These are phyloP conservation scores for Muricea muricata DNA, from an alignment of 92 coral and sea anemone species.

Conservation along the genomic window DNA sequence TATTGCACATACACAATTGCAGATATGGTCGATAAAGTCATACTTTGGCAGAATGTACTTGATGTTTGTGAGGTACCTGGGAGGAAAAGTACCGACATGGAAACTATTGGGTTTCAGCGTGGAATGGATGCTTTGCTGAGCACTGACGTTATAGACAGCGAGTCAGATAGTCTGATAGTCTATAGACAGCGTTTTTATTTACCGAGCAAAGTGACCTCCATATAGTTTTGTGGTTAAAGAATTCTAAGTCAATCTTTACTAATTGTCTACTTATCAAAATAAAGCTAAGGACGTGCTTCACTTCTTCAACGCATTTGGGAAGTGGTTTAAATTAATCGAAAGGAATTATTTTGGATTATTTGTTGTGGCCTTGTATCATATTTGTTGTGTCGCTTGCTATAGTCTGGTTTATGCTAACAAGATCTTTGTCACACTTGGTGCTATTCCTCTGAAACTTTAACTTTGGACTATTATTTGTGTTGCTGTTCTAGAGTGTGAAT, in stretches of 20 bases:
- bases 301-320: neutral
- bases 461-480: neutral
- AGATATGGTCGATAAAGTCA: slow-evolving; percentile 35
- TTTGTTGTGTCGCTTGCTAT: neutral
- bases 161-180: too few relatives aligned
- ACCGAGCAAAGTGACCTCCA: too few relatives aligned
- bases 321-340: neutral
- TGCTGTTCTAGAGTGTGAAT: neutral
- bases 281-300: too few relatives aligned
- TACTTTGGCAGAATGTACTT: neutral
- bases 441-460: neutral
- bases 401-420: neutral
- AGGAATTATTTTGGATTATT: neutral
- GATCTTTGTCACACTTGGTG: neutral
- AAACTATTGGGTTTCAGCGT: slow-evolving; percentile 47
- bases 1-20: slow-evolving; percentile 37
- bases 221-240: too few relatives aligned
- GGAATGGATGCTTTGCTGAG: slow-evolving; percentile 12
- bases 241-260: too few relatives aligned
- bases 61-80: slow-evolving; percentile 42
- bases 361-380: neutral
- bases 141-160: neutral
- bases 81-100: slow-evolving; percentile 42
- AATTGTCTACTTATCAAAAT: too few relatives aligned
- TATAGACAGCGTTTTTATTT: too few relatives aligned